Conservation (phyloP, 1,140 invertebrate species). For the Magallana ariakensis region DNA sequence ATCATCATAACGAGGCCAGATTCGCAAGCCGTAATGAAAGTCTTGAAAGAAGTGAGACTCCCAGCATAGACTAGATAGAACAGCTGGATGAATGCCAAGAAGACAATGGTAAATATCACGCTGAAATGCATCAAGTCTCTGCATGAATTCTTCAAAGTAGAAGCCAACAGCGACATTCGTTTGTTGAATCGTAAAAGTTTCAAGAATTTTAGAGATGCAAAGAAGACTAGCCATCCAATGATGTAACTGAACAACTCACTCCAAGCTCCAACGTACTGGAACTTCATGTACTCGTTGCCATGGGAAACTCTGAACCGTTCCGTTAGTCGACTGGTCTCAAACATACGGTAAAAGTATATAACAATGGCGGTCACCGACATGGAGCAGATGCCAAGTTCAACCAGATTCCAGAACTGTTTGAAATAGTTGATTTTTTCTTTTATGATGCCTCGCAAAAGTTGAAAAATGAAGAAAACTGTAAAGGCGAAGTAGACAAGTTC, state of each 20-base stretch:
- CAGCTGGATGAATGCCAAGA: slow-evolving; percentile 79
- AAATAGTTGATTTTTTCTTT: slow-evolving; percentile 76
- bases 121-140: slow-evolving; percentile 77
- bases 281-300: slow-evolving; percentile 82
- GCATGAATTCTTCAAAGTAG: slow-evolving; percentile 75
- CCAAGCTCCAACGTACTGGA: slow-evolving; percentile 80
- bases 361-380: slow-evolving; percentile 77
- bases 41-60: slow-evolving; percentile 80
- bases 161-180: slow-evolving; percentile 79
- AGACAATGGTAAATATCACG: slow-evolving; percentile 79
- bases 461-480: slow-evolving; percentile 81
- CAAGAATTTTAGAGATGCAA: slow-evolving; percentile 81
- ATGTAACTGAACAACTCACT: slow-evolving; percentile 81
- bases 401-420: slow-evolving; percentile 79
- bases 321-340: slow-evolving; percentile 75
- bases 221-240: slow-evolving; percentile 81
- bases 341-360: slow-evolving; percentile 79
- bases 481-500: slow-evolving; percentile 77
- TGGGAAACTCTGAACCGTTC: slow-evolving; percentile 78
- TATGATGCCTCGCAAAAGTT: slow-evolving; percentile 74
- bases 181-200: slow-evolving; percentile 82
- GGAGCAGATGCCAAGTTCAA: slow-evolving; percentile 79
- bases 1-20: slow-evolving; percentile 82
- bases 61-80: slow-evolving; percentile 82
- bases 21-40: slow-evolving; percentile 80